Percentiles rank a stretch among this genome's conserved stretches.
phyloP scores from a whole-genome alignment of 1,140 invertebrate species.

The Branchinecta lynchi region DNA sequence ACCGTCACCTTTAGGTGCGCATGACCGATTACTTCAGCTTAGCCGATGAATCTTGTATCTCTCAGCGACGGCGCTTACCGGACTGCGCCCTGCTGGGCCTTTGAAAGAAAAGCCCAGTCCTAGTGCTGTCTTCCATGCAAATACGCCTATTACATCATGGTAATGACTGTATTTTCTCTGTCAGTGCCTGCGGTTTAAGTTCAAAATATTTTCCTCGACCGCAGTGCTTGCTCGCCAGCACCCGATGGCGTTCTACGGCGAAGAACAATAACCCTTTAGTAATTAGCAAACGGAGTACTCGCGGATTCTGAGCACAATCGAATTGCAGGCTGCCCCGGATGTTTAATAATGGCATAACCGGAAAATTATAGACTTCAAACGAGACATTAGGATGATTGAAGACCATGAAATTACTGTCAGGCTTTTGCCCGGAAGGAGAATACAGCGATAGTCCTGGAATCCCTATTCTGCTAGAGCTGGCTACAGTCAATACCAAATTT shows the following conservation, averaged over 20 bases:
- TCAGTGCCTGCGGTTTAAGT: neutral
- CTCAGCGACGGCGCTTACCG: neutral
- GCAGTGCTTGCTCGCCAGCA: neutral
- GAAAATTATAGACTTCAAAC: too few species aligned
- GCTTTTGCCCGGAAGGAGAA: too few species aligned
- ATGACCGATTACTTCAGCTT: too few species aligned
- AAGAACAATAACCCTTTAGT: constrained; percentile 7
- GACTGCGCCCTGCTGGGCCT: neutral
- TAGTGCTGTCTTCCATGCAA: neutral
- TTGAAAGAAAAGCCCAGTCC: neutral
- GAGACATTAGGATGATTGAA: too few species aligned
- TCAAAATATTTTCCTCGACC: constrained; percentile 6
- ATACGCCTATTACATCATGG: neutral
- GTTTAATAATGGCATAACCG: too few species aligned
- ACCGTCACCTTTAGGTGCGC: too few species aligned
- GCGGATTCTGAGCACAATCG: too few species aligned
- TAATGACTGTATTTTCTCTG: constrained; percentile 8
- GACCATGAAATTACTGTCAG: too few species aligned
- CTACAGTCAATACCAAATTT: too few species aligned
- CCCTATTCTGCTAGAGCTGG: too few species aligned
- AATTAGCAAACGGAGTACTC: neutral
- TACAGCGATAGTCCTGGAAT: too few species aligned
- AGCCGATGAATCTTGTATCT: neutral
- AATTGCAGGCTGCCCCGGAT: too few species aligned
- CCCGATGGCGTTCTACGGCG: neutral